Conservation (phyloP, 2,113 vertebrate species). For the western clawed frog (Xenopus tropicalis) region DNA sequence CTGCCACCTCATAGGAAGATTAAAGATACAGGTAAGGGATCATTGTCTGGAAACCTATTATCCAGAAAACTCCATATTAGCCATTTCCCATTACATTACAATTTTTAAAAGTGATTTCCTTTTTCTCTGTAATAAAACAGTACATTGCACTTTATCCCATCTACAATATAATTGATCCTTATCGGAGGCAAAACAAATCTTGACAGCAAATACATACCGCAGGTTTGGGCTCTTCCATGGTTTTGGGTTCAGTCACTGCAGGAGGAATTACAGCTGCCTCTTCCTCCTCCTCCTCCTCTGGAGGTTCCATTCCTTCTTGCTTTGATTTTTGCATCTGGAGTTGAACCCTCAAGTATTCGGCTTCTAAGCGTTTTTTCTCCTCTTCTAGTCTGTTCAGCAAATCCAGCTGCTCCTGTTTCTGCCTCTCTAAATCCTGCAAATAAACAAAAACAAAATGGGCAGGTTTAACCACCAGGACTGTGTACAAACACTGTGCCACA, state of each 20-base stretch:
- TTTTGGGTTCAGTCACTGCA: constrained; percentile 1
- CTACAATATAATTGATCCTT: too few relatives aligned
- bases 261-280: neutral
- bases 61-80: too few relatives aligned
- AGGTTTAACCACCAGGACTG: too few relatives aligned
- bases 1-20: too few relatives aligned
- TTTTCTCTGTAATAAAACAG: too few relatives aligned
- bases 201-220: neutral
- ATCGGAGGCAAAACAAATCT: too few relatives aligned
- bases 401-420: constrained; percentile 77
- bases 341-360: constrained; percentile 60
- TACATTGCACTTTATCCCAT: too few relatives aligned
- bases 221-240: neutral
- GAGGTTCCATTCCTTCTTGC: constrained; percentile 45
- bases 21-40: too few relatives aligned
- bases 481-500: too few relatives aligned
- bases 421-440: constrained; percentile 73
- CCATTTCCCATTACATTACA: too few relatives aligned
- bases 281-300: constrained; percentile 27
- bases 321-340: constrained; percentile 60
- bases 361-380: constrained; percentile 71
- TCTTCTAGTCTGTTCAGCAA: constrained; percentile 80
- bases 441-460: constrained; percentile 46
- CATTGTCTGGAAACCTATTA: too few relatives aligned
- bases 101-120: too few relatives aligned